Conservation (phyloP, 1,140 invertebrate species). For the Cyclina sinensis region DNA sequence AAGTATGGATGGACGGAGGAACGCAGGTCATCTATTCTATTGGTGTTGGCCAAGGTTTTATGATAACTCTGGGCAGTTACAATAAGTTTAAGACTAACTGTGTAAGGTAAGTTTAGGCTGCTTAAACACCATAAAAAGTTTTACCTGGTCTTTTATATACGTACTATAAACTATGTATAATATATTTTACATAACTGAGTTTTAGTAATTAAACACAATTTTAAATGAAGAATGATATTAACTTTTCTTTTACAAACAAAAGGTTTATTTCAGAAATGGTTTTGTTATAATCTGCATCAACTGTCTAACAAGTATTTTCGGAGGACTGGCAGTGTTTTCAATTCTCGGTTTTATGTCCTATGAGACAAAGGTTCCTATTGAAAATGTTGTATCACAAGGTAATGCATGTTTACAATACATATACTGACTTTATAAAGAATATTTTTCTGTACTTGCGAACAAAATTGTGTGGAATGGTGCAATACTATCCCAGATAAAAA, state of each 20-base stretch:
- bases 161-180: too few relatives aligned
- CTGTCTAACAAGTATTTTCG: conserved; percentile 73
- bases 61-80: conserved; percentile 53
- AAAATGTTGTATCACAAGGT: conserved; percentile 59
- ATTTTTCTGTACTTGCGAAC: too few relatives aligned
- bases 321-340: conserved; percentile 79
- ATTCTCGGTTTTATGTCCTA: conserved; percentile 80
- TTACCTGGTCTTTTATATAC: too few relatives aligned
- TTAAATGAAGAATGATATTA: too few relatives aligned
- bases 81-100: conserved; percentile 43
- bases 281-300: conserved; percentile 42
- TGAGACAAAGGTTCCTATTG: conserved; percentile 68
- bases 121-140: too few relatives aligned
- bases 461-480: too few relatives aligned
- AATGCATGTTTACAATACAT: background rate
- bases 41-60: conserved; percentile 29
- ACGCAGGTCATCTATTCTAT: conserved; percentile 48
- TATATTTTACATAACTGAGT: too few relatives aligned
- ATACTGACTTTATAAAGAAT: too few relatives aligned
- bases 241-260: too few relatives aligned
- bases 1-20: conserved; percentile 44
- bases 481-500: too few relatives aligned
- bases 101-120: too few relatives aligned
- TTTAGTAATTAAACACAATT: too few relatives aligned
- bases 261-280: conserved; percentile 36